phyloP scores from a whole-genome alignment of 2,797 vertebrate species.

The Myiothlypis coronata region DNA sequence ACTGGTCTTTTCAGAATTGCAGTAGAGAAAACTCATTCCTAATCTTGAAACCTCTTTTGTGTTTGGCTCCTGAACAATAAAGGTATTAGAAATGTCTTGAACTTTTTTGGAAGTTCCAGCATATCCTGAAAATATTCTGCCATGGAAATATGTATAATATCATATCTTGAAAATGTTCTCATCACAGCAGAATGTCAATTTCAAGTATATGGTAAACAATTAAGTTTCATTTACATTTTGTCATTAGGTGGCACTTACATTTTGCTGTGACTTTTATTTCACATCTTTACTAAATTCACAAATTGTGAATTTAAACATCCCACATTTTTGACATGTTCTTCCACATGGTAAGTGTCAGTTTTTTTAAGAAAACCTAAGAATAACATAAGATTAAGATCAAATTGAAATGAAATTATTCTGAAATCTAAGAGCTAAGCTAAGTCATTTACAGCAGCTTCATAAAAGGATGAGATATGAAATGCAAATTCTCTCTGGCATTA shows the following conservation, averaged over 20 bases:
- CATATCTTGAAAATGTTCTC: not conserved
- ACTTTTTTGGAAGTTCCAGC: not conserved
- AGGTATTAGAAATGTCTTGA: not conserved
- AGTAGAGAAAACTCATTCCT: not conserved
- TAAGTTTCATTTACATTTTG: slow-evolving; percentile 64
- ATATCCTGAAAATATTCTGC: not conserved
- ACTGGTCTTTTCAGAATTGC: not conserved
- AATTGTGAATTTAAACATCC: slow-evolving; percentile 41
- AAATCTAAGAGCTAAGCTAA: slow-evolving; percentile 56
- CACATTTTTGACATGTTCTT: slow-evolving; percentile 64
- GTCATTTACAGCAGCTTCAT: slow-evolving; percentile 27
- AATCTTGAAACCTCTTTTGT: not conserved
- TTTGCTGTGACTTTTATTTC: slow-evolving; percentile 59
- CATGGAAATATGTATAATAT: not conserved
- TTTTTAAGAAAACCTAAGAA: slow-evolving; percentile 60
- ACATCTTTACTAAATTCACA: slow-evolving; percentile 50
- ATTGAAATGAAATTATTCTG: slow-evolving; percentile 67
- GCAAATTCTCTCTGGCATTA: slow-evolving; percentile 57
- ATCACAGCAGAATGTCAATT: slow-evolving; percentile 28
- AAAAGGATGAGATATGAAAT: slow-evolving; percentile 56
- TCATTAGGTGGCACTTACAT: slow-evolving; percentile 32
- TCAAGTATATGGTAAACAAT: slow-evolving; percentile 37
- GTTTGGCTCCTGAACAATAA: not conserved
- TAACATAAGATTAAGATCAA: slow-evolving; percentile 47
- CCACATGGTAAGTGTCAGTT: slow-evolving; percentile 34